phyloP scores from a whole-genome alignment of 2,113 vertebrate species.

The Laticauda colubrina region DNA sequence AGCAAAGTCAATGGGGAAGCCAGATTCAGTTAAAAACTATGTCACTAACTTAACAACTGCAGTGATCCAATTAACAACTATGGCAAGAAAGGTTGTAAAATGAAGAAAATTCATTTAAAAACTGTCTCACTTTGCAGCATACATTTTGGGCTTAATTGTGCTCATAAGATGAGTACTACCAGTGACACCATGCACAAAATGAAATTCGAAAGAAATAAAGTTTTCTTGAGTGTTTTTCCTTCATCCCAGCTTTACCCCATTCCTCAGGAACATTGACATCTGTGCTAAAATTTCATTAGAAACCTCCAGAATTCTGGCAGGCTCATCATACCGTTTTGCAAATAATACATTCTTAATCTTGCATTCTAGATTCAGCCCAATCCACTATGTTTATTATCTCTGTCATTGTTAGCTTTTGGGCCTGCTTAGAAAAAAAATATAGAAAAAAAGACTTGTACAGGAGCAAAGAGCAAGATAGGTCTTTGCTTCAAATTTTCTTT shows the following conservation, averaged over 20 bases:
- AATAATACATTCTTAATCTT: constrained; percentile 27
- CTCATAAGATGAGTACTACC: not conserved
- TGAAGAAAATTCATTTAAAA: not conserved
- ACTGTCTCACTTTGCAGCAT: not conserved
- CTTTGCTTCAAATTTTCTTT: not conserved
- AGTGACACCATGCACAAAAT: constrained; percentile 12
- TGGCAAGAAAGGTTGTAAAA: not conserved
- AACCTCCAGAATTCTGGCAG: not conserved
- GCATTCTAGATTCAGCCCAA: not conserved
- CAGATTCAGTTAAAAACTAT: not conserved
- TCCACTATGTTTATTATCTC: constrained; percentile 27
- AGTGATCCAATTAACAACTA: not conserved
- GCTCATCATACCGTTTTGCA: constrained; percentile 16
- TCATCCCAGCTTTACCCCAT: constrained; percentile 4
- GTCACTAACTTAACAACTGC: not conserved
- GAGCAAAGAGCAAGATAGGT: not conserved
- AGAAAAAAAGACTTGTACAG: not conserved
- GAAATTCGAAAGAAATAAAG: constrained; percentile 2
- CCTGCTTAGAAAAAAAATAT: not conserved
- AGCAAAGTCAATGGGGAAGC: too few species aligned
- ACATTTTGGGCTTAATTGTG: not conserved
- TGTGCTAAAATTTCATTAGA: constrained; percentile 20
- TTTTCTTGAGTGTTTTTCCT: constrained; percentile 28
- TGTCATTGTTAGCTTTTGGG: not conserved
- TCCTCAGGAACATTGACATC: constrained; percentile 18